These are phyloP conservation scores for Seira sanloemensis DNA, from an alignment of 2,888 invertebrate species.

Conservation along the genomic window DNA sequence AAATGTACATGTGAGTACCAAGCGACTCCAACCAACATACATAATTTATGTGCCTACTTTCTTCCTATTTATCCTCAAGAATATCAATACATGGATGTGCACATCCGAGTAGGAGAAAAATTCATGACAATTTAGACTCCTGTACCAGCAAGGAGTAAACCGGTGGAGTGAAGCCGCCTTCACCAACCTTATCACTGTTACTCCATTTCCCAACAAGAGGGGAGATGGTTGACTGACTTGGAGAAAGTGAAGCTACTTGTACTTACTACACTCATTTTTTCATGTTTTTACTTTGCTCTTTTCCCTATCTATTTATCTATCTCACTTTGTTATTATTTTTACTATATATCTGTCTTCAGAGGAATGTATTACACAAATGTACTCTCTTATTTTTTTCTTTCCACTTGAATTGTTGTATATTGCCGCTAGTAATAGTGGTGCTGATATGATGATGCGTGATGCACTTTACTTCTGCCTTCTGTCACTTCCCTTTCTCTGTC, in stretches of 20 bases:
- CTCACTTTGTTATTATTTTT: not conserved
- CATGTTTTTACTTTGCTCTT: not conserved
- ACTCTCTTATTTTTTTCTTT: not conserved
- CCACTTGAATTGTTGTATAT: not conserved
- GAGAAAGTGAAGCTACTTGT: not conserved
- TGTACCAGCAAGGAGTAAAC: not conserved
- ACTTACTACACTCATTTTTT: not conserved
- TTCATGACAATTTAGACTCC: constrained; percentile 16
- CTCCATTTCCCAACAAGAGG: not conserved
- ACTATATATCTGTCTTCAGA: not conserved
- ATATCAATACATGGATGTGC: not conserved
- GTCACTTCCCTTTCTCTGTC: constrained; percentile 32
- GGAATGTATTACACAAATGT: not conserved
- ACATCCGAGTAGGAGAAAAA: constrained; percentile 6
- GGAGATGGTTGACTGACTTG: not conserved
- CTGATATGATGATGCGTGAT: not conserved
- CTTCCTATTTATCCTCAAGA: not conserved
- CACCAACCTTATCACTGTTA: not conserved
- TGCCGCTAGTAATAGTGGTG: not conserved
- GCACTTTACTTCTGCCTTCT: constrained; percentile 30
- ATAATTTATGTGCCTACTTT: constrained; percentile 20
- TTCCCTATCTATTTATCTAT: not conserved
- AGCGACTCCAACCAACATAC: not conserved
- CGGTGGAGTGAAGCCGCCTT: no score
- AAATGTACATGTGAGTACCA: no score